Evolutionary conservation across 2,113 vertebrate genomes (phyloP).

Genomic region (Gulo gulo): DNA sequence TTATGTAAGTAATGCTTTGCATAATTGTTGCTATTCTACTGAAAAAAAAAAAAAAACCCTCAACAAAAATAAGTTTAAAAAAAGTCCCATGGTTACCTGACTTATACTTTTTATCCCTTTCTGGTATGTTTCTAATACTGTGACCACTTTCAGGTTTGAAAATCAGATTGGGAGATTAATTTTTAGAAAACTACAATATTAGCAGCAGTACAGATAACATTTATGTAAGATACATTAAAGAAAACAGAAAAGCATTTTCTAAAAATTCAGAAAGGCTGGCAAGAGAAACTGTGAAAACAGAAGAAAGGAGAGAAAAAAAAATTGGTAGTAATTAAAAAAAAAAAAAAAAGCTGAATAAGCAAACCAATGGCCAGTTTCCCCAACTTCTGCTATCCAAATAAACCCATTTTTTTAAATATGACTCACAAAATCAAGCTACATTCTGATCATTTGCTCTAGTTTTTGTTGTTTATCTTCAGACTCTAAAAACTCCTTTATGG

Average conservation of each 20-base stretch:
- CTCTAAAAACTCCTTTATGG: background rate
- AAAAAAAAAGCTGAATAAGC: background rate
- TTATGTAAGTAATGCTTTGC: slow-evolving; percentile 66
- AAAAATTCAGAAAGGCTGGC: background rate
- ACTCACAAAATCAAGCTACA: background rate
- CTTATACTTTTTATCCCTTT: slow-evolving; percentile 65
- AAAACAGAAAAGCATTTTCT: background rate
- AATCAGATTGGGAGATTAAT: slow-evolving; percentile 72
- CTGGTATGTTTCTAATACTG: slow-evolving; percentile 78
- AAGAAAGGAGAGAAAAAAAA: background rate
- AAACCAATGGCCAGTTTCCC: background rate
- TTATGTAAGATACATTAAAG: background rate
- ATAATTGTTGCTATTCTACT: slow-evolving; percentile 73
- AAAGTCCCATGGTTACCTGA: slow-evolving; percentile 41
- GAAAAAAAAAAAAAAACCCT: slow-evolving; percentile 41
- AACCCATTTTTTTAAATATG: background rate
- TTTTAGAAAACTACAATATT: slow-evolving; percentile 44
- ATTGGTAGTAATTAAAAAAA: background rate
- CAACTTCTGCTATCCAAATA: background rate
- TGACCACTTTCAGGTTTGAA: slow-evolving; percentile 56
- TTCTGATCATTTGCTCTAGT: background rate
- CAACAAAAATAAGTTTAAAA: slow-evolving; percentile 71
- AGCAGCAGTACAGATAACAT: background rate
- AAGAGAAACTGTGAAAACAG: background rate
- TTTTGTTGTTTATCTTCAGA: background rate